These are phyloP conservation scores for Lutjanus campechanus DNA, from an alignment of 2,797 vertebrate species.

Conservation along the genomic window DNA sequence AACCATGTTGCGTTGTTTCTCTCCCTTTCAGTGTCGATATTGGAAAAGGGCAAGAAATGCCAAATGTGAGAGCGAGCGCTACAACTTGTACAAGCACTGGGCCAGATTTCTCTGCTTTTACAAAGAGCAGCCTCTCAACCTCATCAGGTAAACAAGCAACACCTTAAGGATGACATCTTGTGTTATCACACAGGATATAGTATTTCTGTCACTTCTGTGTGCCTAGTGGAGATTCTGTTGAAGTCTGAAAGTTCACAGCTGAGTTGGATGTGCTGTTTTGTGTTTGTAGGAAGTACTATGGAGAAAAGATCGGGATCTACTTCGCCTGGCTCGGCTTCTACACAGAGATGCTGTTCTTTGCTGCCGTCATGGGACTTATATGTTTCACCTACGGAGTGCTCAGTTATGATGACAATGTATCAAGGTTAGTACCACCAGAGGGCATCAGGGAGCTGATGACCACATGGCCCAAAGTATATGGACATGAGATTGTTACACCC, in stretches of 20 bases:
- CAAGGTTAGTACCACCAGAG: slow-evolving; percentile 87
- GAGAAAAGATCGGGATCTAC: slow-evolving; percentile 98
- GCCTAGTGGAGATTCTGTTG: background rate
- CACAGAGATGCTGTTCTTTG: slow-evolving; percentile 96
- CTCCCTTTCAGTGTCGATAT: slow-evolving; percentile 89
- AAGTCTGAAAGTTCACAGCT: too few relatives aligned
- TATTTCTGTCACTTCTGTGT: background rate
- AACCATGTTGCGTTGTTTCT: background rate
- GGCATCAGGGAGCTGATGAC: slow-evolving; percentile 6
- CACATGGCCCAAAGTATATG: background rate
- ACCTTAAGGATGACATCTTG: too few relatives aligned
- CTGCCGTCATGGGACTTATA: slow-evolving; percentile 93
- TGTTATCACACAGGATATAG: background rate
- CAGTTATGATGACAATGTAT: slow-evolving; percentile 90
- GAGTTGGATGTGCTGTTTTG: slow-evolving; percentile 8
- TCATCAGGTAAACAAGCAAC: slow-evolving; percentile 89
- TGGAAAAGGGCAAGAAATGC: slow-evolving; percentile 89
- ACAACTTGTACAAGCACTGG: slow-evolving; percentile 91
- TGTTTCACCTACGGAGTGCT: slow-evolving; percentile 94
- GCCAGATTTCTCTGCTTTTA: slow-evolving; percentile 93
- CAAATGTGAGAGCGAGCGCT: slow-evolving; percentile 90
- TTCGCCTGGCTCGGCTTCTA: slow-evolving; percentile 98
- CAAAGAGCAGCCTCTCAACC: slow-evolving; percentile 96
- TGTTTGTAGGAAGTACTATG: slow-evolving; percentile 92
- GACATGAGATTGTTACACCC: background rate